Evolutionary conservation across 2,888 invertebrate species (phyloP), one percentile per base, ranked within the genome.

Genomic region (Tetragonisca angustula): DNA sequence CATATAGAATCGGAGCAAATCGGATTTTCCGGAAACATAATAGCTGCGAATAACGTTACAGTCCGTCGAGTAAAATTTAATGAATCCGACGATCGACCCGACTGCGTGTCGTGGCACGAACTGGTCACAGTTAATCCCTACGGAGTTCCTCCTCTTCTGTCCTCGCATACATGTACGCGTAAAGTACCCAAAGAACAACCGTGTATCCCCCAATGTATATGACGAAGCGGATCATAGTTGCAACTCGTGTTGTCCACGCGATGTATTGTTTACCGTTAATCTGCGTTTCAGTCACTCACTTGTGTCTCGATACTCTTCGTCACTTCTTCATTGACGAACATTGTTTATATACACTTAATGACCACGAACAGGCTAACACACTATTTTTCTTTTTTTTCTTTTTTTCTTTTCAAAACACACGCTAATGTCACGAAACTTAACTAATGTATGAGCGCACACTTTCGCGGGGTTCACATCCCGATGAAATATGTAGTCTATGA

Each of bases 91-190:
- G 90, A 88, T 85, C 90, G 89, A 81, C 78, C 87, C 91, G 84
- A 83, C 79, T 72, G 89, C 88, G 90, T 88, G 91, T 88, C 90
- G 89, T 87, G 84, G 85, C 90, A 86, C 83, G 80, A 87, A 91
- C 90, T 90, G 91, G 88, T 90, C 88, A 79, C 88, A 81, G 83
- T 88, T 89, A 86, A 86, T 87, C 80, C 86, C 73, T 19, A 88
- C 77, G 32, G 61, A 84, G 81, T 80, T 86, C 84, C 88, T 76
- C 82, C 77, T 76, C 75, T 68, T 71, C 78, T 73, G 76, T 75
- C 83, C 79, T 79, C 84, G 81, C 75, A 62, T 77, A 78, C 81
- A 85, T 64, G 64, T 79, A 79, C 80, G 64, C 61, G 80, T 24
- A 68, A 78, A 82, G 82, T 80, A 79, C 79, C 76, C 76, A 69